Evolutionary conservation across 2,797 vertebrate species (phyloP).

Genomic region (Bradypodion ventrale): DNA sequence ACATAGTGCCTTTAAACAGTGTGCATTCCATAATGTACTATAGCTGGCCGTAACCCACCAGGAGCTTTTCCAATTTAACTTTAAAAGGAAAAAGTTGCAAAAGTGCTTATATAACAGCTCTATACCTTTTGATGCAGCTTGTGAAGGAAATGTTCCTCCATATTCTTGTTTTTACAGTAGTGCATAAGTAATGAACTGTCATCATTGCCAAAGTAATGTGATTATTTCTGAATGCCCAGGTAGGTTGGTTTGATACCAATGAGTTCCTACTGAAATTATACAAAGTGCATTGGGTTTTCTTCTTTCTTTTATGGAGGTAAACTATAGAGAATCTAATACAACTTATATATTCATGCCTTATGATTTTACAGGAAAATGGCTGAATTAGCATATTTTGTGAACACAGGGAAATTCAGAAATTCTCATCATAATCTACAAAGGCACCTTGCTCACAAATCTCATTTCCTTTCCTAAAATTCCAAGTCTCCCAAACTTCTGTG

Average conservation of each 20-base stretch:
- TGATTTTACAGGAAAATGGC: constrained; percentile 31
- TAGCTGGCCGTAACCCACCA: constrained; percentile 8
- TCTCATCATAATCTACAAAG: constrained; percentile 39
- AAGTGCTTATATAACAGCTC: background rate
- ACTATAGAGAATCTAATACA: constrained; percentile 39
- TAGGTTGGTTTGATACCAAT: constrained; percentile 54
- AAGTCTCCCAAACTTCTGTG: background rate
- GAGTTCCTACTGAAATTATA: constrained; percentile 38
- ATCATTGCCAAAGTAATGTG: constrained; percentile 67
- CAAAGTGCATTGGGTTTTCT: constrained; percentile 18
- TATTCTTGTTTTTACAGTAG: constrained; percentile 47
- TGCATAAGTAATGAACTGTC: constrained; percentile 55
- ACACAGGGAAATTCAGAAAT: constrained; percentile 43
- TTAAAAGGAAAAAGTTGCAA: background rate
- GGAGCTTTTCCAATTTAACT: background rate
- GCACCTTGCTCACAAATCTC: constrained; percentile 22
- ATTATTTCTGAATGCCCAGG: constrained; percentile 37
- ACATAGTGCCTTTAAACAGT: constrained; percentile 78
- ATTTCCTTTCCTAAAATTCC: constrained; percentile 40
- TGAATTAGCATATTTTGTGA: constrained; percentile 51
- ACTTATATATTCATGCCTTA: constrained; percentile 56
- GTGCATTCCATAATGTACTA: constrained; percentile 72
- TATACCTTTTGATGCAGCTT: background rate
- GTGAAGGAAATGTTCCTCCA: constrained; percentile 26
- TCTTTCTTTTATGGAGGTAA: constrained; percentile 32